Conservation (phyloP, 2,888 invertebrate genomes). For the Pinctada fucata region DNA sequence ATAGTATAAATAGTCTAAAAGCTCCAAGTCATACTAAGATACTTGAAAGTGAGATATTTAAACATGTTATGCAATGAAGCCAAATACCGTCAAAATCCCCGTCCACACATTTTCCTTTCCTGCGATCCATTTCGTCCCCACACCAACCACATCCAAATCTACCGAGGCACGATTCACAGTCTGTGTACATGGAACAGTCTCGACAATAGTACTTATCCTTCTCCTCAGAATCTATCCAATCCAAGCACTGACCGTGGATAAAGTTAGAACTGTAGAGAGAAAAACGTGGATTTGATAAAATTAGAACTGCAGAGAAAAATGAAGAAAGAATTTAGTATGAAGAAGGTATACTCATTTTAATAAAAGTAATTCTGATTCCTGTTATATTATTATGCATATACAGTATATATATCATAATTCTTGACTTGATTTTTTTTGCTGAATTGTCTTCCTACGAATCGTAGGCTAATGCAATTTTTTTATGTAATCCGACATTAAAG, state of each 20-base stretch:
- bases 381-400: too few relatives aligned
- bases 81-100: constrained; percentile 72
- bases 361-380: too few relatives aligned
- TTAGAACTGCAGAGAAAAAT: constrained; percentile 83
- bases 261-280: constrained; percentile 84
- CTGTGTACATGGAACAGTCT: constrained; percentile 68
- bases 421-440: too few relatives aligned
- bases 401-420: too few relatives aligned
- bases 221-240: constrained; percentile 87
- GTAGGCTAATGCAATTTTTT: too few relatives aligned
- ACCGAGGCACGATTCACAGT: constrained; percentile 82
- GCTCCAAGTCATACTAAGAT: too few relatives aligned
- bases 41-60: too few relatives aligned
- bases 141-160: constrained; percentile 97
- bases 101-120: constrained; percentile 82
- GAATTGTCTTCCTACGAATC: too few relatives aligned
- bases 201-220: constrained; percentile 47
- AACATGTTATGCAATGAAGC: too few relatives aligned
- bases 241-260: constrained; percentile 93
- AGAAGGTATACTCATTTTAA: too few relatives aligned
- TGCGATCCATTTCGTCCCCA: constrained; percentile 91
- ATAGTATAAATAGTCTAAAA: too few relatives aligned
- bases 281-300: constrained; percentile 88
- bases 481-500: too few relatives aligned
- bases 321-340: constrained; percentile 84